Conservation (phyloP, 2,113 vertebrate species). For the Lepus timidus region DNA sequence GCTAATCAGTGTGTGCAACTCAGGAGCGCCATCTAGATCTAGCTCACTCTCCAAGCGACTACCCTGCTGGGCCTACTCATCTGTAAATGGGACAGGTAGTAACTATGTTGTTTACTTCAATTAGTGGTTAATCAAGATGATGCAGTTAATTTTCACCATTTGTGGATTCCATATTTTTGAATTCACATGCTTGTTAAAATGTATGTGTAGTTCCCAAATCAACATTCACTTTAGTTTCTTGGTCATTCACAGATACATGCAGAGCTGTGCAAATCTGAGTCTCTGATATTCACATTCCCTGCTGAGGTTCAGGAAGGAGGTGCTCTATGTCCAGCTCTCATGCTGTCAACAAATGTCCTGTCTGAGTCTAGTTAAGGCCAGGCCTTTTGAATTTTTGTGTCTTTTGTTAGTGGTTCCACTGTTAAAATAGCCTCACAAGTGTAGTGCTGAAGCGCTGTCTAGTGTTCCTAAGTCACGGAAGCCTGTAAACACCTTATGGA, state of each 20-base stretch:
- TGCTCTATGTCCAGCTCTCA: neutral
- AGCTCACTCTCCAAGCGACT: neutral
- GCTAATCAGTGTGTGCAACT: neutral
- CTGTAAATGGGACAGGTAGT: neutral
- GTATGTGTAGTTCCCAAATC: too few relatives aligned
- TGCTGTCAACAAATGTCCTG: neutral
- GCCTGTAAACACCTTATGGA: neutral
- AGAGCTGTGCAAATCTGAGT: neutral
- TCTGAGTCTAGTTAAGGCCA: neutral
- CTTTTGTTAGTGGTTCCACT: neutral
- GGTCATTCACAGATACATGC: too few relatives aligned
- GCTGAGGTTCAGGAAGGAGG: too few relatives aligned
- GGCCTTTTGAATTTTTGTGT: neutral
- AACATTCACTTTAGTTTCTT: neutral
- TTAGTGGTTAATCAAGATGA: neutral
- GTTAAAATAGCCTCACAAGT: neutral
- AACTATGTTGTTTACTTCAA: neutral
- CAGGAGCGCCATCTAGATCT: neutral
- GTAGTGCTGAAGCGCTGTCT: neutral
- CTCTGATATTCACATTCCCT: too few relatives aligned
- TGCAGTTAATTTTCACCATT: neutral
- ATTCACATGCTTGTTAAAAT: neutral
- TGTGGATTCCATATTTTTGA: neutral
- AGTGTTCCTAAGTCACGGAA: neutral
- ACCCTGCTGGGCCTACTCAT: neutral